Percentiles rank a stretch among this genome's conserved stretches.
phyloP scores from a whole-genome alignment of 2,797 vertebrate genomes.

The Chrysocyon brachyurus region DNA sequence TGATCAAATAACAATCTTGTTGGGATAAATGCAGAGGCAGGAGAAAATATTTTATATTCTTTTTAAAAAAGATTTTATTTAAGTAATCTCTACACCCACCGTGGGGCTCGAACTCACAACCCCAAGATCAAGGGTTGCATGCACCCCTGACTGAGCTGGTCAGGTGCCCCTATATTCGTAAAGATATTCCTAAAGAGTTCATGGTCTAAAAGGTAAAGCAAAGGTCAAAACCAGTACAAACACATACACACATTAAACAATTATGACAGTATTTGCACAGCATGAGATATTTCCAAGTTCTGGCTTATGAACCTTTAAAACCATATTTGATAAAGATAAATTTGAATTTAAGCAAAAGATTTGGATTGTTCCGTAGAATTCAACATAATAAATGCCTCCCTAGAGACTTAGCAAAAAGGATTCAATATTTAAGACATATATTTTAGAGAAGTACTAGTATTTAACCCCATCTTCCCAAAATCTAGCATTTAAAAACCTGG shows the following conservation, averaged over 20 bases:
- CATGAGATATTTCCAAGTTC: neutral
- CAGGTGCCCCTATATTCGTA: neutral
- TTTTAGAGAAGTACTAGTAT: neutral
- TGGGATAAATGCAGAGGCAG: neutral
- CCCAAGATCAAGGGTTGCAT: neutral
- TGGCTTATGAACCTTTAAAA: neutral
- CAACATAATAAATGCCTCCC: neutral
- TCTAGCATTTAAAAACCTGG: neutral
- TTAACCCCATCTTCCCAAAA: neutral
- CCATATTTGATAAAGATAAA: conserved; percentile 46
- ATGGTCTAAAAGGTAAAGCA: neutral
- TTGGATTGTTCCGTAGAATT: conserved; percentile 17
- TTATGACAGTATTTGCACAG: neutral
- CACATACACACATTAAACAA: neutral
- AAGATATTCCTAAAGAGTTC: neutral
- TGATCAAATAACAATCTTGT: conserved; percentile 2
- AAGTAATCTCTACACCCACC: neutral
- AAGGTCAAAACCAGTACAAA: neutral
- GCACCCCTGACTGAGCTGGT: neutral
- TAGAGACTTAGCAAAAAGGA: neutral
- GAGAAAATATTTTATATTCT: conserved; percentile 13
- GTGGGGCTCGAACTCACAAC: neutral
- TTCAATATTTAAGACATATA: neutral
- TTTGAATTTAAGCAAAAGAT: conserved; percentile 27
- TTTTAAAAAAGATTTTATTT: neutral